Evolutionary conservation across 1,140 invertebrate species (phyloP), one percentile per base, ranked within the genome.

Genomic region (Zaprionus vittiger): DNA sequence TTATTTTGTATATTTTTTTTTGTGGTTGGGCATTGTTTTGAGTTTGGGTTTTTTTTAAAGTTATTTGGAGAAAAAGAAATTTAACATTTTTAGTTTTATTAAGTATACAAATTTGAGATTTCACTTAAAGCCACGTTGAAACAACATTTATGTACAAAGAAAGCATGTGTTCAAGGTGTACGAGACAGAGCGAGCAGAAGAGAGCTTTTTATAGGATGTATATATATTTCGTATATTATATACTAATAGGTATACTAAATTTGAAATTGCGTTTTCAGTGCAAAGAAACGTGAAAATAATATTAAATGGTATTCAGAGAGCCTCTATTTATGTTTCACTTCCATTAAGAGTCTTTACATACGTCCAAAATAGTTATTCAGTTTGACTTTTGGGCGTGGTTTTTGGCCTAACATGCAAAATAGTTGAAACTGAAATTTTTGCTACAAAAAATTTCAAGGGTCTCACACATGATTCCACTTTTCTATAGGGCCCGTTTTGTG

Each of bases 261-360:
- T 73, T 80, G 47, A 52, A 44, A 72, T 85, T 80, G 57, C 59
- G 38, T 81, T 68, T 78, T 64, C 31, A 67, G 86, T 85, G 86
- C 82, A 86, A 86, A 86, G 28, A 77, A 91, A 73, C 82, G 86
- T 86, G 79, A 73, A 66, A 79, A 81, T 76, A 83, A 85, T 72
- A 69, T 86, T 69, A 52, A 76, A 65, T 66, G 41, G 28, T 72
- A 69, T 44, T 81, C 12, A 20, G 78, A 79, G 77, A 76, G 76
- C 63, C 54, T 83, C 47, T 54, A 20, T 41, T 79, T 52, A 52
- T 77, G 80, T 91, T 84, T 91, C 70, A 91, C 77, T 91, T 92
- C 87, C 91, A 92, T 91, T 92, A 92, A 92, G 91, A 92, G 91
- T 91, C 79, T 91, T 92, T 92, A 92, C 91, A 62, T 79, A 86